phyloP scores from a whole-genome alignment of 2,797 vertebrate genomes.

The Fistularia commersonii region DNA sequence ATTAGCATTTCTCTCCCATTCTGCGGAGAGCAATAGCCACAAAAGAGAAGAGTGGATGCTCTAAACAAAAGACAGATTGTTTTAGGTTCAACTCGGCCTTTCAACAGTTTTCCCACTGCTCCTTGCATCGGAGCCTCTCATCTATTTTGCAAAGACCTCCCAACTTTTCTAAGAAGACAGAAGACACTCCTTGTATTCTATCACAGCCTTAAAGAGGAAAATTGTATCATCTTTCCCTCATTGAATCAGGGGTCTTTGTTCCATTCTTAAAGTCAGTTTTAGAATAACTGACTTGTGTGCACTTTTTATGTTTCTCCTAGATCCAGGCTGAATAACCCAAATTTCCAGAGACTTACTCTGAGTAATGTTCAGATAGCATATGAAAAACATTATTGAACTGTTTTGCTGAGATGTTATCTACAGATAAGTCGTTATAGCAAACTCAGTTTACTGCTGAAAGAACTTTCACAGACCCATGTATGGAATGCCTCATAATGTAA shows the following conservation, averaged over 20 bases:
- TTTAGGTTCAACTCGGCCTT: constrained; percentile 41
- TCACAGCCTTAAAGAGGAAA: background rate
- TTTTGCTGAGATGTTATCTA: too few species aligned
- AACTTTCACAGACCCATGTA: too few species aligned
- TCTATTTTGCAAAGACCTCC: constrained; percentile 33
- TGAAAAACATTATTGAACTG: too few species aligned
- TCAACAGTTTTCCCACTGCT: constrained; percentile 40
- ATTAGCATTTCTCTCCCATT: constrained; percentile 12
- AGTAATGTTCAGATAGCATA: too few species aligned
- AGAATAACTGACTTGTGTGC: too few species aligned
- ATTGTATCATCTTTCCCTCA: background rate
- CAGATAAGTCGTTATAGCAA: too few species aligned
- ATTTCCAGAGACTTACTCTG: too few species aligned
- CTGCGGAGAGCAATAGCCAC: constrained; percentile 20
- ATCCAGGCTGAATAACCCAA: too few species aligned
- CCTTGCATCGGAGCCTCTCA: constrained; percentile 31
- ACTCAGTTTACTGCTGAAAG: too few species aligned
- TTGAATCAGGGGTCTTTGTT: background rate
- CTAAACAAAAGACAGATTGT: constrained; percentile 54
- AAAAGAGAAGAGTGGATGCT: constrained; percentile 41
- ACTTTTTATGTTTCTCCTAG: too few species aligned
- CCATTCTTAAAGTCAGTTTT: background rate
- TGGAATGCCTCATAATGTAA: too few species aligned
- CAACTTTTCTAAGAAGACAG: constrained; percentile 13
- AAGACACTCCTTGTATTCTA: constrained; percentile 6